A percentile compares a stretch with the other conserved stretches of the same genome.
Evolutionary conservation across 2,888 invertebrate genomes (phyloP).

Genomic region (Leptinotarsa juncta): DNA sequence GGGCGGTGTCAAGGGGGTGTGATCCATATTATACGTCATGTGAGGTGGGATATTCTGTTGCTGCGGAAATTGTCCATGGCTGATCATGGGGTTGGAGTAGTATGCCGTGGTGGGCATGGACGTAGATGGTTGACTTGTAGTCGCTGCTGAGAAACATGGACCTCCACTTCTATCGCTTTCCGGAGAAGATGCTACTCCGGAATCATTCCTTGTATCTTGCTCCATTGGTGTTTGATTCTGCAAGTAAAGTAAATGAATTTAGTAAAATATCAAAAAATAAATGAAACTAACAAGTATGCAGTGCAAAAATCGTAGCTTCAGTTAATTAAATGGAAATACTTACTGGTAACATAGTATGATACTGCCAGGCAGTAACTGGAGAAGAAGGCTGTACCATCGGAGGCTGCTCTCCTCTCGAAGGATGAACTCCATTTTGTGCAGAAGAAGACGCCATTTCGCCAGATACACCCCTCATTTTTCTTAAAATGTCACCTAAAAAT

Average conservation of each 20-base stretch:
- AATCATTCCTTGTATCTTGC: conserved; percentile 67
- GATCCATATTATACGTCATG: conserved; percentile 24
- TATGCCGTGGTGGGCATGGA: conserved; percentile 52
- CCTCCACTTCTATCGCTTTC: conserved; percentile 66
- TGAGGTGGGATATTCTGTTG: conserved; percentile 31
- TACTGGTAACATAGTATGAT: conserved; percentile 54
- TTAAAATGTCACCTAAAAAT: conserved; percentile 26
- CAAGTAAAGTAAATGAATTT: conserved; percentile 44
- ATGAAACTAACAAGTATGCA: background rate
- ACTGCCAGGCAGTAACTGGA: conserved; percentile 59
- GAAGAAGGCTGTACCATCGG: conserved; percentile 56
- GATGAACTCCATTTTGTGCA: conserved; percentile 54
- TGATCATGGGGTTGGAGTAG: conserved; percentile 48
- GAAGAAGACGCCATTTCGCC: conserved; percentile 58
- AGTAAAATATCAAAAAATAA: too few relatives aligned
- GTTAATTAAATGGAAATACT: conserved; percentile 37
- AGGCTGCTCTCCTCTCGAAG: conserved; percentile 54
- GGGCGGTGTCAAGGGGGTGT: conserved; percentile 71
- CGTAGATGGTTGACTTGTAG: conserved; percentile 27
- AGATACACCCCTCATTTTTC: conserved; percentile 55
- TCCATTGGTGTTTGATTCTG: conserved; percentile 71
- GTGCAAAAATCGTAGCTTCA: background rate
- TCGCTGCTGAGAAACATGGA: conserved; percentile 36
- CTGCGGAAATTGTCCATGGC: conserved; percentile 21
- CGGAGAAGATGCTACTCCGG: conserved; percentile 72